Percentiles rank a stretch among this genome's conserved stretches.
Conservation (phyloP, 2,797 vertebrate species). For the Cuculus canorus region DNA sequence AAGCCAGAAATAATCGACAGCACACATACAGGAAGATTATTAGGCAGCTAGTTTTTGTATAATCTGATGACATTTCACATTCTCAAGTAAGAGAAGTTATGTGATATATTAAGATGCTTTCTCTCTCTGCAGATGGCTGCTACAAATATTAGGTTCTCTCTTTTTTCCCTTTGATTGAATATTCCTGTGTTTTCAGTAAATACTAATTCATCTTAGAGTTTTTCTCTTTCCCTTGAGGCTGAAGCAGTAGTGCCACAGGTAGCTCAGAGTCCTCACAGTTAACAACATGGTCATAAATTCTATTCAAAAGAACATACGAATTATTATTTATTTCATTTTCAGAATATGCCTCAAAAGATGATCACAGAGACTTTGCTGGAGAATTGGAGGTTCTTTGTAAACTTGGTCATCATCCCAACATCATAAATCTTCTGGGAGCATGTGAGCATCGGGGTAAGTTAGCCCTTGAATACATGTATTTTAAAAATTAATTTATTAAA, state of each 20-base stretch:
- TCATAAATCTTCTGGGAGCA: conserved; percentile 89
- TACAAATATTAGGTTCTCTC: neutral
- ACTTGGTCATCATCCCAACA: conserved; percentile 89
- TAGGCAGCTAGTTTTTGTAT: neutral
- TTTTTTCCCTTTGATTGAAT: neutral
- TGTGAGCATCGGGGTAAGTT: conserved; percentile 87
- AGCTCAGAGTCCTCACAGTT: neutral
- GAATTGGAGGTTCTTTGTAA: conserved; percentile 90
- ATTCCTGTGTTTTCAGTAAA: neutral
- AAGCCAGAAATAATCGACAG: neutral
- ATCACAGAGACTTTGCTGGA: conserved; percentile 89
- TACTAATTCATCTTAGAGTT: neutral
- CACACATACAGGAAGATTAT: neutral
- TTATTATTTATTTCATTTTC: conserved; percentile 39
- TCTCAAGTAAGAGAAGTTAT: neutral
- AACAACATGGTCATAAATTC: neutral
- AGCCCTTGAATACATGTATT: neutral
- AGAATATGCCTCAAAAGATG: conserved; percentile 91
- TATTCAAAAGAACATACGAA: neutral
- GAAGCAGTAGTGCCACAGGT: neutral
- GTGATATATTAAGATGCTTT: neutral
- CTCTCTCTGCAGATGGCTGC: neutral
- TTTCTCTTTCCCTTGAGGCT: neutral
- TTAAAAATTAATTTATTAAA: neutral
- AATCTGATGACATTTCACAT: neutral